A percentile compares a stretch with the other conserved stretches of the same genome.
Evolutionary conservation across 2,888 invertebrate genomes (phyloP).

Genomic region (Myopa tessellatipennis): DNA sequence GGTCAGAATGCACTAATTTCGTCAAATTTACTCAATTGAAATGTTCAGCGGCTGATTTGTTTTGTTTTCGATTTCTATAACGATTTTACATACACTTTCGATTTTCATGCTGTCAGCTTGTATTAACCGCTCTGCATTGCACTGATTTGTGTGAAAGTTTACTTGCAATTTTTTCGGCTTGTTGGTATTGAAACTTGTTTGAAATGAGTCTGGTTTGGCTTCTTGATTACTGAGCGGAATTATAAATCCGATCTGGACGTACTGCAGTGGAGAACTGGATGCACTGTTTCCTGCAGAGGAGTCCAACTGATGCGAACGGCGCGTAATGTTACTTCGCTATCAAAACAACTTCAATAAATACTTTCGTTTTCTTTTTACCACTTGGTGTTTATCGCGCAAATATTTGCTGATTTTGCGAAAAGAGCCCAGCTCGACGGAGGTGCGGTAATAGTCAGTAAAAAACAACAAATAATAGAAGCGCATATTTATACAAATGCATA

Average conservation of each 20-base stretch:
- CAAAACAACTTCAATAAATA: too few relatives aligned
- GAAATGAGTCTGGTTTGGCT: background rate
- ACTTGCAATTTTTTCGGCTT: background rate
- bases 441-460: too few relatives aligned
- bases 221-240: background rate
- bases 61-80: slow-evolving; percentile 16
- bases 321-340: too few relatives aligned
- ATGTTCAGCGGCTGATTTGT: background rate
- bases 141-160: background rate
- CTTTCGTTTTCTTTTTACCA: too few relatives aligned
- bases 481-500: too few relatives aligned
- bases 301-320: too few relatives aligned
- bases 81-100: slow-evolving; percentile 11
- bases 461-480: too few relatives aligned
- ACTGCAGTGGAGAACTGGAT: background rate
- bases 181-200: background rate
- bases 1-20: too few relatives aligned
- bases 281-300: background rate
- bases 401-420: too few relatives aligned
- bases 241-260: background rate
- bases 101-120: background rate
- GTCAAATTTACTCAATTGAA: too few relatives aligned
- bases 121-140: background rate
- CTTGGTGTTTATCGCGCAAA: too few relatives aligned
- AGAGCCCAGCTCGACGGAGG: too few relatives aligned